Percentiles rank a stretch among this genome's conserved stretches.
phyloP scores from a whole-genome alignment of 2,888 invertebrate genomes.

The Harpagoxenus sublaevis region DNA sequence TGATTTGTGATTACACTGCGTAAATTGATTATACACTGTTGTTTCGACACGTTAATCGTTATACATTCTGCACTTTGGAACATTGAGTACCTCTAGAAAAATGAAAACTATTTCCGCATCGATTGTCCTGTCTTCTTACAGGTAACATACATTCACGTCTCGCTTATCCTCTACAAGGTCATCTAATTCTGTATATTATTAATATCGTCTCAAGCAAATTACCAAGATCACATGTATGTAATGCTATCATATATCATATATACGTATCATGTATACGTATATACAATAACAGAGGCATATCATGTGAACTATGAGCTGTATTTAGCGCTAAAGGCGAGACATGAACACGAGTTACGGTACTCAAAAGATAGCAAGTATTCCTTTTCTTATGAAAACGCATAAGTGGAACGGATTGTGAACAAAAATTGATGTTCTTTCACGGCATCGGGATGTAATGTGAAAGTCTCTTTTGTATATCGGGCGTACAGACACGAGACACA shows the following conservation, averaged over 20 bases:
- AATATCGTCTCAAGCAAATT: background rate
- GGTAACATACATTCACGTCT: slow-evolving; percentile 4
- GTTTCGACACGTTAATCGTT: background rate
- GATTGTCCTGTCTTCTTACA: slow-evolving; percentile 4
- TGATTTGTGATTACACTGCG: slow-evolving; percentile 6
- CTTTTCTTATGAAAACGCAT: slow-evolving; percentile 7
- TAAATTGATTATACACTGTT: background rate
- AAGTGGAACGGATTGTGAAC: background rate
- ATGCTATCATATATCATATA: background rate
- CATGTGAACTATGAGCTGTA: background rate
- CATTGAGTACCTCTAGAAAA: slow-evolving; percentile 22
- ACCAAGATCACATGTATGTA: background rate
- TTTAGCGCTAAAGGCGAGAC: background rate
- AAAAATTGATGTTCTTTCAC: background rate
- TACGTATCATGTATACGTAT: background rate
- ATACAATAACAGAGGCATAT: background rate
- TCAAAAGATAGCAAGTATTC: background rate
- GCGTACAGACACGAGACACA: background rate
- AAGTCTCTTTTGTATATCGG: slow-evolving; percentile 8
- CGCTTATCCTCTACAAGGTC: background rate
- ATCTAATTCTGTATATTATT: slow-evolving; percentile 11
- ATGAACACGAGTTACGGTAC: background rate
- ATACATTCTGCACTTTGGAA: slow-evolving; percentile 27
- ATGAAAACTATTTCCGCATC: background rate
- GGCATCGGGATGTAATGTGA: background rate